Evolutionary conservation across 2,113 vertebrate genomes (phyloP).

Genomic region (Setophaga coronata): DNA sequence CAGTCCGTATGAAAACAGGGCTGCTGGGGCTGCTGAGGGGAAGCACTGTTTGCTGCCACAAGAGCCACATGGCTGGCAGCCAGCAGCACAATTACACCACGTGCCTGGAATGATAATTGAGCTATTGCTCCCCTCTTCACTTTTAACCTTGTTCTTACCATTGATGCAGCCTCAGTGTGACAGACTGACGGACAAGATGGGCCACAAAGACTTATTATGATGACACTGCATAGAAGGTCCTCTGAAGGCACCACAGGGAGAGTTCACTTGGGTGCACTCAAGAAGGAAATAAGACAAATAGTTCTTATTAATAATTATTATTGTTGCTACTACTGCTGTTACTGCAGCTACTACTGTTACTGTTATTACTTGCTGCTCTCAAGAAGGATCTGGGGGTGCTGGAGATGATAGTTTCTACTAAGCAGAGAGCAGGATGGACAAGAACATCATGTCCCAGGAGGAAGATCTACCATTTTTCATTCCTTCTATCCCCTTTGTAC

Average conservation of each 20-base stretch:
- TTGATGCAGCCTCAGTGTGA: not conserved
- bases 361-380: not conserved
- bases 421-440: not conserved
- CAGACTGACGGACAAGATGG: not conserved
- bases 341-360: not conserved
- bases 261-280: not conserved
- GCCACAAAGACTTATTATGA: not conserved
- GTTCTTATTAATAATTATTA: not conserved
- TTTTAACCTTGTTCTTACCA: constrained; percentile 25
- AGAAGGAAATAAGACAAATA: not conserved
- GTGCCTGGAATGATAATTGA: constrained; percentile 53
- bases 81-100: constrained; percentile 38
- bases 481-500: not conserved
- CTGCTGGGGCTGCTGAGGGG: not conserved
- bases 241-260: not conserved
- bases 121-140: constrained; percentile 3
- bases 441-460: not conserved
- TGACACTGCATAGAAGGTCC: not conserved
- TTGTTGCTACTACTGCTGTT: not conserved
- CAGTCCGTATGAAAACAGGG: constrained; percentile 14
- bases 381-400: not conserved
- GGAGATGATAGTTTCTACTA: not conserved
- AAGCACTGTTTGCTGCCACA: constrained; percentile 5
- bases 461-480: not conserved
- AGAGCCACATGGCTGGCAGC: constrained; percentile 10